These are phyloP conservation scores for Tenthredo amoena DNA, from an alignment of 2,888 invertebrate species.

Conservation along the genomic window DNA sequence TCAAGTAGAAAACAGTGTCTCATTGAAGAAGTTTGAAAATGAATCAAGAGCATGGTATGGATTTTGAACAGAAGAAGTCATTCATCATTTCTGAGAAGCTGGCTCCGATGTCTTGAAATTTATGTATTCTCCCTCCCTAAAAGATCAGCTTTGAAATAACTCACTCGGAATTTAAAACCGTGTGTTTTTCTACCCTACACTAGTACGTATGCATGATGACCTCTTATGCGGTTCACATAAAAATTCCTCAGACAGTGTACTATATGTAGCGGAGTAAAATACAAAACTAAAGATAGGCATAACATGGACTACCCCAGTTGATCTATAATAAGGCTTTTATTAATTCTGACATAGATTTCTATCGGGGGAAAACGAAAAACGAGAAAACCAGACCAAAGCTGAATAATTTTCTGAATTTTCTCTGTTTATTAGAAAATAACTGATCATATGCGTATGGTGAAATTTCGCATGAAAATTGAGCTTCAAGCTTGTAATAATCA, in stretches of 20 bases:
- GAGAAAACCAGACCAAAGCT: conserved; percentile 30
- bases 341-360: background rate
- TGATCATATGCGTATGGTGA: background rate
- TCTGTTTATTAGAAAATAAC: background rate
- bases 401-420: conserved; percentile 26
- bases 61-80: conserved; percentile 72
- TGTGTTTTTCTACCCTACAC: background rate
- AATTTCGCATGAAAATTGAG: background rate
- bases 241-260: background rate
- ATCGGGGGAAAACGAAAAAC: background rate
- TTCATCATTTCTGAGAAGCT: conserved; percentile 71
- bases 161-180: background rate
- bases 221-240: background rate
- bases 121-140: background rate
- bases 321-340: background rate
- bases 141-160: conserved; percentile 29
- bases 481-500: background rate
- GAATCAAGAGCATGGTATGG: conserved; percentile 36
- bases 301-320: background rate
- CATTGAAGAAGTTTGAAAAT: conserved; percentile 32
- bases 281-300: background rate
- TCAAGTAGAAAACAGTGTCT: conserved; percentile 9
- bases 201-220: background rate
- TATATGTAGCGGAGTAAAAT: background rate
- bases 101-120: conserved; percentile 33